Evolutionary conservation across 2,113 vertebrate genomes (phyloP).

Genomic region (Cathartes aura): DNA sequence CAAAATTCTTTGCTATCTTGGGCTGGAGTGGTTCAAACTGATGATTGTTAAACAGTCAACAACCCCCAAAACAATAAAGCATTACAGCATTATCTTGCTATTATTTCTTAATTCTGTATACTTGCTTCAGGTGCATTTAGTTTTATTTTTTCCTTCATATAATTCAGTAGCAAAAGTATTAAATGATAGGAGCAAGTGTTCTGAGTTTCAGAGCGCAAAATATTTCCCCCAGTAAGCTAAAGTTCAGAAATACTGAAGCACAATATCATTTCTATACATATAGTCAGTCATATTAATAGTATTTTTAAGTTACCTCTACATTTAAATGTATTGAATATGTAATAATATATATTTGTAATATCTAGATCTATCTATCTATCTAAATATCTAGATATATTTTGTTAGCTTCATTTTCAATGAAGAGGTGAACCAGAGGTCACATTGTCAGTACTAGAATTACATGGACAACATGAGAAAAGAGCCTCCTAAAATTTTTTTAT

Average conservation of each 20-base stretch:
- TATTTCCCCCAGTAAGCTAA: not conserved
- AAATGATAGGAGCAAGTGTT: not conserved
- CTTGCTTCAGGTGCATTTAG: not conserved
- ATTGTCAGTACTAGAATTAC: not conserved
- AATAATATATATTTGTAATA: not conserved
- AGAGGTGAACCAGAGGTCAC: not conserved
- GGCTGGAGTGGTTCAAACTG: not conserved
- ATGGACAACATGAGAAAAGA: not conserved
- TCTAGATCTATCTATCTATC: not conserved
- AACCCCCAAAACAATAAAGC: not conserved
- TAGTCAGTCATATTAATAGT: not conserved
- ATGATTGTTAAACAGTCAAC: not conserved
- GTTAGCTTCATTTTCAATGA: not conserved
- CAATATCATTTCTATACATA: not conserved
- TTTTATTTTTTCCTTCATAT: not conserved
- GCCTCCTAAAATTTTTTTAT: not conserved
- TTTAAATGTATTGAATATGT: not conserved
- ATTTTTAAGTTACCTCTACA: not conserved
- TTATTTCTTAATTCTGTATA: not conserved
- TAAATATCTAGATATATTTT: not conserved
- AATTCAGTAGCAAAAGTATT: not conserved
- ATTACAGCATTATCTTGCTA: not conserved
- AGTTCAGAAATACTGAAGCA: not conserved
- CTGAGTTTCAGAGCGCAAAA: not conserved
- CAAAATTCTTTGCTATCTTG: not conserved